Conservation (phyloP, 2,113 vertebrate species). For the Prunella fulvescens region DNA sequence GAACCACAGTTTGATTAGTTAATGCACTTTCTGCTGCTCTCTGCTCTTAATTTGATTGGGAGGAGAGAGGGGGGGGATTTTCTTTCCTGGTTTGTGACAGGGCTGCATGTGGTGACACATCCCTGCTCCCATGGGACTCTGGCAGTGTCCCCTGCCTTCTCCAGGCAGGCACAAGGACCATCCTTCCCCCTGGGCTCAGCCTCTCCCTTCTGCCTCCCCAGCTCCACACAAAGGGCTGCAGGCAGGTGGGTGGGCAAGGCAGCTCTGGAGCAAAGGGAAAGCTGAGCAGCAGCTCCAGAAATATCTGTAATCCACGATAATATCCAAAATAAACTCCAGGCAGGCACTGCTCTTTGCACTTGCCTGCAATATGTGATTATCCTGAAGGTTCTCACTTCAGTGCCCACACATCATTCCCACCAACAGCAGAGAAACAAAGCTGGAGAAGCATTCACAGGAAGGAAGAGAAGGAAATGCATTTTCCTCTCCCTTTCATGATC, state of each 20-base stretch:
- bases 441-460: background rate
- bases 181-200: fast-evolving
- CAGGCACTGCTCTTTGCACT: background rate
- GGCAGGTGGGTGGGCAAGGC: background rate
- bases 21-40: conserved; percentile 68
- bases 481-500: background rate
- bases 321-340: background rate
- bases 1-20: conserved; percentile 75
- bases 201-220: background rate
- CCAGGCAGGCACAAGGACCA: background rate
- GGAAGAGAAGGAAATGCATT: background rate
- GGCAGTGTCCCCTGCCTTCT: background rate
- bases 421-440: background rate
- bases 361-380: background rate
- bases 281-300: background rate
- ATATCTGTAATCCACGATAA: background rate
- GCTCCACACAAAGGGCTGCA: background rate
- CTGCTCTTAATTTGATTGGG: conserved; percentile 53
- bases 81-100: background rate
- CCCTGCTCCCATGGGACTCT: background rate
- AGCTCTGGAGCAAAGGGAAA: background rate
- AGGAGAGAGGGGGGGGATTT: background rate
- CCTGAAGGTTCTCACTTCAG: background rate
- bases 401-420: background rate
- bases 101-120: fast-evolving